Evolutionary conservation across 2,113 vertebrate species (phyloP).

Genomic region (Mirounga angustirostris): DNA sequence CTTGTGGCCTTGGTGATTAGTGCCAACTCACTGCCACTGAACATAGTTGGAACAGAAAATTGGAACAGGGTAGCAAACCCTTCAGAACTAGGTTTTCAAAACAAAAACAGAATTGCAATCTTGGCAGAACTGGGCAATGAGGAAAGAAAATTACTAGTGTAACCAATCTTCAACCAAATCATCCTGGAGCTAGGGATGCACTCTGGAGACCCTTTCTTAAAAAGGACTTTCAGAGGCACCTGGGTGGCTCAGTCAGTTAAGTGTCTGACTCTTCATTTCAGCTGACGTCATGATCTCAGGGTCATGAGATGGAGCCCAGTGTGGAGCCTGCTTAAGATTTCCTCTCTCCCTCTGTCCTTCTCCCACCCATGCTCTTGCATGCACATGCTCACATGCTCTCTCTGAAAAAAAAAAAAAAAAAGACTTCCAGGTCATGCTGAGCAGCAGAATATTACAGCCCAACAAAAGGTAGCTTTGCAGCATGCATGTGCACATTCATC

Average conservation of each 20-base stretch:
- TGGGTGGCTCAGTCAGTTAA: background rate
- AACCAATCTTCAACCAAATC: constrained; percentile 94
- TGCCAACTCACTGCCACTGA: background rate
- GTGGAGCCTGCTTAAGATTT: background rate
- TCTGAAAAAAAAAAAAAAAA: constrained; percentile 90
- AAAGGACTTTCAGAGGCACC: background rate
- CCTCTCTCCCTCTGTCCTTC: background rate
- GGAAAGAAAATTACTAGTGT: constrained; percentile 95
- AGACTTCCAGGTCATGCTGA: constrained; percentile 96
- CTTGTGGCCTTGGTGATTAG: background rate
- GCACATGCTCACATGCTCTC: background rate
- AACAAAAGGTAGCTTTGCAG: constrained; percentile 96
- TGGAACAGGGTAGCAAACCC: background rate
- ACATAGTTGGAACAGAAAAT: background rate
- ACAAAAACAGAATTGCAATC: constrained; percentile 96
- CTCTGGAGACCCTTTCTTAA: constrained; percentile 89
- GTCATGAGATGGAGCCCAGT: background rate
- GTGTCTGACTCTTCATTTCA: background rate
- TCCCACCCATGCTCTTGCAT: background rate
- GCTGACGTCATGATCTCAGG: background rate
- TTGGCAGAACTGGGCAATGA: constrained; percentile 97
- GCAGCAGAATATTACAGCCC: constrained; percentile 97
- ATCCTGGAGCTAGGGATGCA: constrained; percentile 94
- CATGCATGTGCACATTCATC: constrained; percentile 97
- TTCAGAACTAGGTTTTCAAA: constrained; percentile 91